A percentile compares a stretch with the other conserved stretches of the same genome.
Evolutionary conservation across 2,888 invertebrate species (phyloP).

Genomic region (Calameuta idolon): DNA sequence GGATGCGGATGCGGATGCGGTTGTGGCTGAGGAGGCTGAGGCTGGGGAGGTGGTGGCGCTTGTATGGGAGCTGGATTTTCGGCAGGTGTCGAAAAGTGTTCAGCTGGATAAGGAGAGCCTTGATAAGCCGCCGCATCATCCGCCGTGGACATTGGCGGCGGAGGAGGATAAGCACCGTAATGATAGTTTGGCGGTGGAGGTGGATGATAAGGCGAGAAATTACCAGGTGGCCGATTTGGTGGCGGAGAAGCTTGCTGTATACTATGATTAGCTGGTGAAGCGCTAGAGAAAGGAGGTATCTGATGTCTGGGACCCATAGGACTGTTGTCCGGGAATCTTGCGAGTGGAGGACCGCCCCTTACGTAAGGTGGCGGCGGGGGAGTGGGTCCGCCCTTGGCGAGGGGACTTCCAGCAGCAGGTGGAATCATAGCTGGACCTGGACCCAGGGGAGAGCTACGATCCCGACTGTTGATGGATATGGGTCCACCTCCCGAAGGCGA

Average conservation of each 20-base stretch:
- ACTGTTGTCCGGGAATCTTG: conserved; percentile 52
- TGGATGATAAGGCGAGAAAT: conserved; percentile 67
- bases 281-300: conserved; percentile 57
- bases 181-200: conserved; percentile 68
- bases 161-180: conserved; percentile 67
- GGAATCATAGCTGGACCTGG: conserved; percentile 60
- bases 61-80: conserved; percentile 45
- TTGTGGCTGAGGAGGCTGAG: conserved; percentile 37
- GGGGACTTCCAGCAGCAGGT: conserved; percentile 64
- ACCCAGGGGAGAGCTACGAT: conserved; percentile 49
- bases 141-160: conserved; percentile 63
- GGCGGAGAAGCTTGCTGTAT: conserved; percentile 64
- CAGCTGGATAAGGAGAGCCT: conserved; percentile 60
- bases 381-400: conserved; percentile 59
- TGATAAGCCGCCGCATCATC: conserved; percentile 67
- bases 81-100: conserved; percentile 41
- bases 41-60: conserved; percentile 38
- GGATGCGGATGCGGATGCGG: conserved; percentile 37
- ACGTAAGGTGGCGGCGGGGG: conserved; percentile 63
- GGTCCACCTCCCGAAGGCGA: conserved; percentile 71
- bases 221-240: conserved; percentile 59
- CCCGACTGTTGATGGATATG: conserved; percentile 64
- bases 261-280: conserved; percentile 52
- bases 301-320: conserved; percentile 52
- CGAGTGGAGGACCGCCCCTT: conserved; percentile 59